Base-by-base conservation (phyloP, 2,888 invertebrate genomes). In the Drosophila pseudotalamancana region DNA sequence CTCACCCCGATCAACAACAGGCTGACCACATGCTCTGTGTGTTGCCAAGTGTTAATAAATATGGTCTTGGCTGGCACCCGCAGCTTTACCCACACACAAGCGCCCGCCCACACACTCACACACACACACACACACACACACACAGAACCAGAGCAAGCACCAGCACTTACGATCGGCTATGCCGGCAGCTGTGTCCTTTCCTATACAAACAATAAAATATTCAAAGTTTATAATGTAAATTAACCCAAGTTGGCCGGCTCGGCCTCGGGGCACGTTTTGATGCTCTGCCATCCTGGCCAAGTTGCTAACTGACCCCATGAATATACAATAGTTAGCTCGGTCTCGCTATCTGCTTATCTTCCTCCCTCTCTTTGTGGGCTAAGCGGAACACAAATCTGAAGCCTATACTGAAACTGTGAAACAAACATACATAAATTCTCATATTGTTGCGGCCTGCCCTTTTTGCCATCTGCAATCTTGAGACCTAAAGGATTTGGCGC, bases 181-280 rank as follows among this genome's bases (percentile, higher is more conserved):
- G 57, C 72, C 56, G 67, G 62, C 74, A 74, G 77, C 74, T 74
- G 74, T 83, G 74, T 86, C 82, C 80, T 74, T 77, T 67, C 71
- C 80, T 59, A 67, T 77, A 66, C 77, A 80, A 84, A 87, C 81
- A 82, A 82, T 82, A 82, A 82, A 82, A 87, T 82, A 82, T 82
- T 82, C 82, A 82, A 82, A 82, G 82, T 82, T 82, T 82, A 82
- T 82, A 87, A 82, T 82, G 87, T 87, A 82, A 82, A 82, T 87
- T 87, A 87, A 82, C 87, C 87, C 87, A 80, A 84, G 77, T 87
- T 77, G 77, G 65, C 67, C 55, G 50, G 55, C 60, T 66, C 64
- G 55, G 68, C 62, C 76, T 59, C 54, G 57, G 79, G 72, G 79
- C 70, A 79, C 72, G 66, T 72, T 79, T 56, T 42, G 50, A 51